Percentiles rank a stretch among this genome's conserved stretches.
These are phyloP conservation scores for Invenusta paracnida DNA, from an alignment of 2,888 invertebrate species.

Conservation along the genomic window DNA sequence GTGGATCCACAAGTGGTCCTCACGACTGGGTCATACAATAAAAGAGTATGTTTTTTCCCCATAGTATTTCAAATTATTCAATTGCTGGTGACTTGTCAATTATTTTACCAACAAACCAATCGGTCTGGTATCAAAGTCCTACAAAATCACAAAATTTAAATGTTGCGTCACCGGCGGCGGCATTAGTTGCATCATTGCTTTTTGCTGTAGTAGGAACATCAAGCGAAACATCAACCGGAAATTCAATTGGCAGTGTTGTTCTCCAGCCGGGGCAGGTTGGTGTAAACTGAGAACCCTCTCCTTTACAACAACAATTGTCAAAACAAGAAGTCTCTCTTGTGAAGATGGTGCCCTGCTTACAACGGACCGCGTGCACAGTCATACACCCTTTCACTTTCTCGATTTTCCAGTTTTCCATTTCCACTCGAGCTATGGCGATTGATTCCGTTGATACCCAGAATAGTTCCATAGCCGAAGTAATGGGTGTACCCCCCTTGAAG, in stretches of 20 bases:
- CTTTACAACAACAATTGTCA: background rate
- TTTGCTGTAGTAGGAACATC: background rate
- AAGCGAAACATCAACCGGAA: background rate
- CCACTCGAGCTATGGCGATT: too few relatives aligned
- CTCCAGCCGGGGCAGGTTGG: background rate
- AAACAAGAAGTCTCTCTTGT: too few relatives aligned
- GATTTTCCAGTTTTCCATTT: too few relatives aligned
- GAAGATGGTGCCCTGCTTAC: too few relatives aligned
- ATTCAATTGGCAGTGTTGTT: background rate
- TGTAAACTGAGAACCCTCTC: background rate
- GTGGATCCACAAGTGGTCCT: background rate
- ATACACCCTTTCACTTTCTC: too few relatives aligned
- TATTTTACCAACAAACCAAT: background rate
- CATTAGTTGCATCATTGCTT: background rate
- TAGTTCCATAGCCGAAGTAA: too few relatives aligned
- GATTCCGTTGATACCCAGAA: too few relatives aligned
- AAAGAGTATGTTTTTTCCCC: background rate
- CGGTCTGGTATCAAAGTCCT: background rate
- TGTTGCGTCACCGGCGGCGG: background rate
- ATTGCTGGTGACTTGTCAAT: background rate
- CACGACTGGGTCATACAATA: background rate
- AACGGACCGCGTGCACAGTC: too few relatives aligned
- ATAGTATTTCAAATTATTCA: background rate
- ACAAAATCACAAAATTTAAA: background rate
- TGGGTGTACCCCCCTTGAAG: too few relatives aligned